Conservation (phyloP, 1,140 invertebrate species). For the Stratiolaelaps scimitus region DNA sequence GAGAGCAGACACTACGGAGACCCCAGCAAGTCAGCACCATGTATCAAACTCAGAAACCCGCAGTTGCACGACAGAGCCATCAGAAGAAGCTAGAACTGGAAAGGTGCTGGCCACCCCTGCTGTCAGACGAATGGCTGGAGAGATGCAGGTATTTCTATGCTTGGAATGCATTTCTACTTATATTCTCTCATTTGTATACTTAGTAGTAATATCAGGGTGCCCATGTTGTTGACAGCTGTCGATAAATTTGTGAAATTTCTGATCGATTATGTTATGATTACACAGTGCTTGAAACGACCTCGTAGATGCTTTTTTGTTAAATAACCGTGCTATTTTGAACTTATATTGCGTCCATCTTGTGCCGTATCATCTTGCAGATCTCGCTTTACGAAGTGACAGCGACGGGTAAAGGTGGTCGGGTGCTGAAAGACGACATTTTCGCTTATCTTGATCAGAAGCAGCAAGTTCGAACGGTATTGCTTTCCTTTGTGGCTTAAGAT, state of each 20-base stretch:
- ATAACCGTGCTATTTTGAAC: neutral
- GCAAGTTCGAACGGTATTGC: too few species aligned
- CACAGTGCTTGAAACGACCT: slow-evolving; percentile 23
- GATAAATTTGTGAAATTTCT: too few species aligned
- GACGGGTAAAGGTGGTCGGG: slow-evolving; percentile 75
- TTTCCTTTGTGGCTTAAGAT: too few species aligned
- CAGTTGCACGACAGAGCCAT: too few species aligned
- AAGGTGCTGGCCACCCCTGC: slow-evolving; percentile 82
- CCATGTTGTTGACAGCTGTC: too few species aligned
- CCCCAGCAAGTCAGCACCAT: too few species aligned
- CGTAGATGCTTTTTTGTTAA: neutral
- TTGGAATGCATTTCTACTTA: too few species aligned
- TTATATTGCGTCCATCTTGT: neutral
- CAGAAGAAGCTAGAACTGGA: slow-evolving; percentile 18
- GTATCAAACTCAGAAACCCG: slow-evolving; percentile 21
- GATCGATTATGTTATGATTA: too few species aligned
- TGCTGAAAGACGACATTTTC: slow-evolving; percentile 91
- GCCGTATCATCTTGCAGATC: slow-evolving; percentile 45
- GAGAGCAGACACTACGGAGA: slow-evolving; percentile 8
- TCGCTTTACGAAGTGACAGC: slow-evolving; percentile 60
- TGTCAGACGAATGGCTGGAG: slow-evolving; percentile 76
- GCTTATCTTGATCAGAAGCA: slow-evolving; percentile 46
- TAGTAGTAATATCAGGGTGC: too few species aligned
- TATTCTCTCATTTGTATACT: too few species aligned
- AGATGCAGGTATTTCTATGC: slow-evolving; percentile 56